phyloP scores from a whole-genome alignment of 1,140 invertebrate species.

The Lamellibrachia luymesi region DNA sequence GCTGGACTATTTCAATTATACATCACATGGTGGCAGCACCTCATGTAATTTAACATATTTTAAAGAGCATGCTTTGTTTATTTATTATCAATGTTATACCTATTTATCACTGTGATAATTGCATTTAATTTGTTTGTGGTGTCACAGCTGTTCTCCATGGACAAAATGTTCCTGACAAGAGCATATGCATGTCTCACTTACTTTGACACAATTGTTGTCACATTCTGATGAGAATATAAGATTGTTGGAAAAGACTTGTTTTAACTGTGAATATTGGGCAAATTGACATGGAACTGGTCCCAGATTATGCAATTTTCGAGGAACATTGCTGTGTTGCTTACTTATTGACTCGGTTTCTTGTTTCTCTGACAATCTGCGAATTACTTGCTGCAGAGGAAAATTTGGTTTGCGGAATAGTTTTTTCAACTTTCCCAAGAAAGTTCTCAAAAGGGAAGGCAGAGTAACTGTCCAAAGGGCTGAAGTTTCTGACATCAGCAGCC shows the following conservation, averaged over 20 bases:
- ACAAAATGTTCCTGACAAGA: background rate
- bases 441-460: slow-evolving; percentile 59
- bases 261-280: background rate
- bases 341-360: background rate
- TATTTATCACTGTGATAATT: background rate
- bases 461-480: slow-evolving; percentile 52
- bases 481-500: slow-evolving; percentile 50
- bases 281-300: background rate
- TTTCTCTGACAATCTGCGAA: slow-evolving; percentile 40
- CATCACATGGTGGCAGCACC: no score
- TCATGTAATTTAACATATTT: no score
- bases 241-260: background rate
- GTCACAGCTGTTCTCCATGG: slow-evolving; percentile 5
- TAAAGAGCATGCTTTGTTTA: background rate
- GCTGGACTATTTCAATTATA: no score
- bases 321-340: background rate
- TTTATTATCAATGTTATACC: background rate
- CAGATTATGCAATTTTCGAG: background rate
- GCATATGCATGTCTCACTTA: background rate
- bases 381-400: slow-evolving; percentile 40
- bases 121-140: background rate
- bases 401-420: slow-evolving; percentile 37
- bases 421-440: slow-evolving; percentile 54
- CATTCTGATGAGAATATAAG: slow-evolving; percentile 11
- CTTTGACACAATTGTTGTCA: slow-evolving; percentile 11